A percentile compares a stretch with the other conserved stretches of the same genome.
Evolutionary conservation across 2,888 invertebrate genomes (phyloP).

Genomic region (Acronicta aceris): DNA sequence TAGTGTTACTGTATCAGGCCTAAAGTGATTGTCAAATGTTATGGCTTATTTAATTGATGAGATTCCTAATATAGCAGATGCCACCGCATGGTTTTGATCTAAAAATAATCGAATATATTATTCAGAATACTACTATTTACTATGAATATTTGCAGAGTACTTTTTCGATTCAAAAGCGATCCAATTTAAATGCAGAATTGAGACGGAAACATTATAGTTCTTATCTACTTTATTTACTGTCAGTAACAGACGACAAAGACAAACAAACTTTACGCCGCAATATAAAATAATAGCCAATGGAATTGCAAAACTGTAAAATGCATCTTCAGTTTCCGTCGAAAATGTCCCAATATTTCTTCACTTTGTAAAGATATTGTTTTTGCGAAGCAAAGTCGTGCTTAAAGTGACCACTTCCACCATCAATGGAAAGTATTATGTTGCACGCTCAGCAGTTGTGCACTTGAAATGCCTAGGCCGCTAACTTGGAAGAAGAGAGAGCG

Average conservation of each 20-base stretch:
- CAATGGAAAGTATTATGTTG: conserved; percentile 75
- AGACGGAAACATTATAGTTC: neutral
- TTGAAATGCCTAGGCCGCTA: conserved; percentile 62
- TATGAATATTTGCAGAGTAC: too few species aligned
- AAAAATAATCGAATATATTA: too few species aligned
- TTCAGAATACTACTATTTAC: too few species aligned
- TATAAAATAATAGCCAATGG: conserved; percentile 51
- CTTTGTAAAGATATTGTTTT: conserved; percentile 64
- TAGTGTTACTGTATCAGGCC: conserved; percentile 47
- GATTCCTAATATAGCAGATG: conserved; percentile 41
- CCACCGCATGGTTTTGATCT: conserved; percentile 29
- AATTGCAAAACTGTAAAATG: conserved; percentile 55
- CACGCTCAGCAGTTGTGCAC: conserved; percentile 74
- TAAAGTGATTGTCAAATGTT: conserved; percentile 48
- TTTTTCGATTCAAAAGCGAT: too few species aligned
- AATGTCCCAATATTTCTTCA: conserved; percentile 63
- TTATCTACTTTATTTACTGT: conserved; percentile 33
- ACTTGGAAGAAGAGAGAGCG: conserved; percentile 43
- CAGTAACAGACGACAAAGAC: conserved; percentile 36
- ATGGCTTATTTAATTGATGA: conserved; percentile 49
- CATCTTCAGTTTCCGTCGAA: conserved; percentile 52
- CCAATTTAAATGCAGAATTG: neutral
- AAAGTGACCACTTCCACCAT: conserved; percentile 75
- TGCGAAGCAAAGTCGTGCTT: conserved; percentile 63
- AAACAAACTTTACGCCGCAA: conserved; percentile 33